A percentile compares a stretch with the other conserved stretches of the same genome.
These are phyloP conservation scores for Holacanthus passer DNA, from an alignment of 2,113 vertebrate genomes.

Conservation along the genomic window DNA sequence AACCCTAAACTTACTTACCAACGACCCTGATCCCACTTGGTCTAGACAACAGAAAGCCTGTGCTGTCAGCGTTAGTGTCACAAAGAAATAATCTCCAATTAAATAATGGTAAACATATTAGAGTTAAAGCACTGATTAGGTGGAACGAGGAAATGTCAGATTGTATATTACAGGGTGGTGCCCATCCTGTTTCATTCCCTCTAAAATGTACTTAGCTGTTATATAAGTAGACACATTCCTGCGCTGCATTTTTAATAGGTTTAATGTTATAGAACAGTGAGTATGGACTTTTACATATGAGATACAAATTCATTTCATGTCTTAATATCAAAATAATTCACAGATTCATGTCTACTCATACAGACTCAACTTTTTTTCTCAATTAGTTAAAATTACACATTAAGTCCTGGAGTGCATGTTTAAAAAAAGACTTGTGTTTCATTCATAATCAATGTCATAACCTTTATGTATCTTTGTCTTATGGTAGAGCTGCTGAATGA, in stretches of 20 bases:
- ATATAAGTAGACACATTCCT: constrained; percentile 5
- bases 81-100: no score
- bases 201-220: constrained; percentile 5
- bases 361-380: background rate
- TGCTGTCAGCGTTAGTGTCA: background rate
- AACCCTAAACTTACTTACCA: background rate
- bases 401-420: no score
- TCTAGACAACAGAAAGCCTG: background rate
- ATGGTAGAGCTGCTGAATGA: background rate
- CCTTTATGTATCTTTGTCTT: background rate
- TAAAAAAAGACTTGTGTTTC: no score
- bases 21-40: background rate
- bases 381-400: background rate
- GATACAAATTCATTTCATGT: background rate
- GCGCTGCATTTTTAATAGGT: background rate
- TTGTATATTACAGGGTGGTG: background rate
- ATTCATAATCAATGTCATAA: background rate
- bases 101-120: no score
- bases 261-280: background rate
- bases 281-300: background rate
- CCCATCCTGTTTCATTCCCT: constrained; percentile 12
- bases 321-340: background rate
- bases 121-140: background rate
- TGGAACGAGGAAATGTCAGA: background rate
- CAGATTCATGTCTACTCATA: background rate